Percentiles rank a stretch among this genome's conserved stretches.
phyloP scores from a whole-genome alignment of 2,888 invertebrate species.

The Bedellia somnulentella region DNA sequence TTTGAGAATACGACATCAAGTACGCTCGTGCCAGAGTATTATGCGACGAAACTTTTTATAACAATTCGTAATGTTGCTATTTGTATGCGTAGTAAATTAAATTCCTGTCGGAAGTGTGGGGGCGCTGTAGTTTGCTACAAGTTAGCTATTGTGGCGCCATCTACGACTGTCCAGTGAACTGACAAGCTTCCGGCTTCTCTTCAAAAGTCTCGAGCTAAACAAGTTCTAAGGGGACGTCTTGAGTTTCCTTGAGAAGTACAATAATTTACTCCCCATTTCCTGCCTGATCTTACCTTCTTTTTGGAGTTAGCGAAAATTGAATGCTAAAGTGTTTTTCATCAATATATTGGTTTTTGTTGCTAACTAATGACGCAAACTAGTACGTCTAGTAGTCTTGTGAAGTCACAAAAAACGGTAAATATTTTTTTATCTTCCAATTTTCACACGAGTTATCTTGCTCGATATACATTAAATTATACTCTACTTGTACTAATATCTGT shows the following conservation, averaged over 20 bases:
- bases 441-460: no score
- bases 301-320: no score
- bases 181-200: conserved; percentile 54
- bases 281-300: no score
- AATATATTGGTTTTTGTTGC: no score
- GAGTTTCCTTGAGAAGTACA: conserved; percentile 51
- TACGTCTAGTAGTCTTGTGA: no score
- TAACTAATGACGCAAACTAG: no score
- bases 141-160: conserved; percentile 48
- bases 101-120: conserved; percentile 37
- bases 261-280: no score
- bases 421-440: no score
- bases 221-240: conserved; percentile 40
- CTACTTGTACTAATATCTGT: no score
- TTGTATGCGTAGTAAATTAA: conserved; percentile 52
- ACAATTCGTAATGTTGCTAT: conserved; percentile 57
- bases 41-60: conserved; percentile 49
- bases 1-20: conserved; percentile 34
- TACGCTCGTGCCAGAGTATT: conserved; percentile 37
- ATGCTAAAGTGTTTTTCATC: no score
- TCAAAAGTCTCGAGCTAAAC: conserved; percentile 36
- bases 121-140: conserved; percentile 20
- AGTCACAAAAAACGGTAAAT: no score
- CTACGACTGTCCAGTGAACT: conserved; percentile 47
- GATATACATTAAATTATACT: no score